A percentile compares a stretch with the other conserved stretches of the same genome.
Evolutionary conservation across 2,113 vertebrate genomes (phyloP).

Genomic region (Poeciliopsis retropinna): DNA sequence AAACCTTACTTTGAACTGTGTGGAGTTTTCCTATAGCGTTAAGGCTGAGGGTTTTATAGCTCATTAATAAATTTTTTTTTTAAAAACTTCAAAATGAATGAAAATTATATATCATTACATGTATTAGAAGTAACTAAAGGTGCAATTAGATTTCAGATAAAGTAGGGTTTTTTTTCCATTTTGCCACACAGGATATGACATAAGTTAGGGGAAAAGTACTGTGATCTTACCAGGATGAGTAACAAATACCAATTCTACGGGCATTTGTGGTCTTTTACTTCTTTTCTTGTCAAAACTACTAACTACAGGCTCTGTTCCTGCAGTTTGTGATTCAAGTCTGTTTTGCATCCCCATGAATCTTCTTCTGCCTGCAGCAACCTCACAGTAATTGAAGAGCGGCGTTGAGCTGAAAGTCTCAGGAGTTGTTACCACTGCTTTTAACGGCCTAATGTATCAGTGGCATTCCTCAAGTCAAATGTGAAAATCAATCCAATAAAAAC

Average conservation of each 20-base stretch:
- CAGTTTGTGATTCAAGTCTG: constrained; percentile 43
- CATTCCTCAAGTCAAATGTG: constrained; percentile 58
- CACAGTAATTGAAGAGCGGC: constrained; percentile 52
- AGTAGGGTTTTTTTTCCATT: not conserved
- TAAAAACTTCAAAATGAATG: not conserved
- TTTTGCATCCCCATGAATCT: constrained; percentile 63
- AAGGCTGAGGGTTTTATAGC: too few species aligned
- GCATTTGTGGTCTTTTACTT: constrained; percentile 14
- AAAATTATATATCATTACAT: not conserved
- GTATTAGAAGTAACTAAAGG: not conserved
- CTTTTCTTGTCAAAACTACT: constrained; percentile 40
- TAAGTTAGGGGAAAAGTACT: not conserved
- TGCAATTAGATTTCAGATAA: too few species aligned
- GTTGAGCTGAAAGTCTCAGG: constrained; percentile 42
- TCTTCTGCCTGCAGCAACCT: constrained; percentile 36
- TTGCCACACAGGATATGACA: not conserved
- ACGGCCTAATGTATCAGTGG: constrained; percentile 45
- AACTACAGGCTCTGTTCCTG: constrained; percentile 9
- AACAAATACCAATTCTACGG: not conserved
- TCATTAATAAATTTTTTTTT: too few species aligned
- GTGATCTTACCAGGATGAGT: not conserved
- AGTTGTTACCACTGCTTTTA: constrained; percentile 55
- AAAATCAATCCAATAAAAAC: constrained; percentile 65
- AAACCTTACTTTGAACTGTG: too few species aligned
- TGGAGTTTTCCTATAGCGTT: too few species aligned